Conservation (phyloP, 2,797 vertebrate species). For the Columba guinea region DNA sequence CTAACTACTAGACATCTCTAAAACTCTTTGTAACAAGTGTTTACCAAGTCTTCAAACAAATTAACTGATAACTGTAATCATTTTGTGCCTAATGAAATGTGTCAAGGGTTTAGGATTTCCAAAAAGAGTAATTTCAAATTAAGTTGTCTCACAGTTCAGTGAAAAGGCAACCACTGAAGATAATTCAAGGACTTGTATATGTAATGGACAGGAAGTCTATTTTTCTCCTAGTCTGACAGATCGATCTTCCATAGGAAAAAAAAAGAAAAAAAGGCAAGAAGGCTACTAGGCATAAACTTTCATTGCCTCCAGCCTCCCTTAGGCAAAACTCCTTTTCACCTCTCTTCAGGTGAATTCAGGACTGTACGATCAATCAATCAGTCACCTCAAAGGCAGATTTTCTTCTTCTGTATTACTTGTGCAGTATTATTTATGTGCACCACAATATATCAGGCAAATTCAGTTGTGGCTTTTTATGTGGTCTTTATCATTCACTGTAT, state of each 20-base stretch:
- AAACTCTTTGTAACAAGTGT: constrained; percentile 66
- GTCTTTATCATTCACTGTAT: not conserved
- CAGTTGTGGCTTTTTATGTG: not conserved
- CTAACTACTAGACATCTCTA: constrained; percentile 51
- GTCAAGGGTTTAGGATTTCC: constrained; percentile 68
- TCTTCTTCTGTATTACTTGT: constrained; percentile 31
- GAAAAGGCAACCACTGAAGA: constrained; percentile 56
- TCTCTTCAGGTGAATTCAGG: not conserved
- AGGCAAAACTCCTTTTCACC: not conserved
- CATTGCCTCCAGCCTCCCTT: constrained; percentile 1
- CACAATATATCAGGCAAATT: not conserved
- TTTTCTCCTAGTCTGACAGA: constrained; percentile 70
- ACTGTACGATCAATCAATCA: not conserved
- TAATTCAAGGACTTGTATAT: constrained; percentile 63
- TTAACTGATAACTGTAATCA: constrained; percentile 73
- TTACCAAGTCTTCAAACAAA: constrained; percentile 73
- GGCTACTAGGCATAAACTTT: constrained; percentile 36
- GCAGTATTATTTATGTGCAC: not conserved
- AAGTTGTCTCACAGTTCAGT: constrained; percentile 63
- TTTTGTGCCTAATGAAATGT: constrained; percentile 73
- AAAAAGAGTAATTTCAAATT: constrained; percentile 65
- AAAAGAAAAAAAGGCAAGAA: not conserved
- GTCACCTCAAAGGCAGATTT: constrained; percentile 23
- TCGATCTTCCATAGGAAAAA: not conserved
- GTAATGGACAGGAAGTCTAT: constrained; percentile 64